phyloP scores from a whole-genome alignment of 2,888 invertebrate genomes.

The Apodemia mormo region DNA sequence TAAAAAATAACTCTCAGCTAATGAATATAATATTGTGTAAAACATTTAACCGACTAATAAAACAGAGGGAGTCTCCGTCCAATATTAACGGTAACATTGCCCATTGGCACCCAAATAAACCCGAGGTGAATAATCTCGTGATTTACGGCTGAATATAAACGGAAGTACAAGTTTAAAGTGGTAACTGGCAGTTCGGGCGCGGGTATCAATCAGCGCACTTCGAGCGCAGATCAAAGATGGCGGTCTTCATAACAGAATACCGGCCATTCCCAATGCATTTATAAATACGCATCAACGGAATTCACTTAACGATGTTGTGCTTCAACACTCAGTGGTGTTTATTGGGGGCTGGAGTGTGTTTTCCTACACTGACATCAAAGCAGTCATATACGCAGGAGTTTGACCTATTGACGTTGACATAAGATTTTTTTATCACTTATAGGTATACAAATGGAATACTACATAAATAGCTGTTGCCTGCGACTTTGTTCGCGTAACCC shows the following conservation, averaged over 20 bases:
- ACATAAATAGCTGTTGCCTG: too few species aligned
- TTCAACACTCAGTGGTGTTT: conserved; percentile 4
- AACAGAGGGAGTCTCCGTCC: too few species aligned
- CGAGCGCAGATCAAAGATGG: conserved; percentile 15
- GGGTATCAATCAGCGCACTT: conserved; percentile 4
- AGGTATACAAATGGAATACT: too few species aligned
- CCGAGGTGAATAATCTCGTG: conserved; percentile 15
- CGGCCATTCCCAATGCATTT: conserved; percentile 14
- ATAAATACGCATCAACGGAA: conserved; percentile 4
- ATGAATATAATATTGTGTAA: too few species aligned
- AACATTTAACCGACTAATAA: too few species aligned
- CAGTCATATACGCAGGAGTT: neutral
- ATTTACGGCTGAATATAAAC: conserved; percentile 6
- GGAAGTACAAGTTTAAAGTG: conserved; percentile 7
- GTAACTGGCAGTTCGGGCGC: conserved; percentile 5
- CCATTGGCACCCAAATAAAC: neutral
- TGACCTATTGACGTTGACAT: neutral
- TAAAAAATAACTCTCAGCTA: too few species aligned
- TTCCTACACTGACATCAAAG: neutral
- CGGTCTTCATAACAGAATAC: conserved; percentile 8
- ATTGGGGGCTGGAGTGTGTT: neutral
- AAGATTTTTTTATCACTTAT: neutral
- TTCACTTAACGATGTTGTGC: conserved; percentile 3
- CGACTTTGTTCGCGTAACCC: too few species aligned
- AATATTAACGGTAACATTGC: neutral